These are phyloP conservation scores for Lamprotornis superbus DNA, from an alignment of 2,113 vertebrate genomes.

Conservation along the genomic window DNA sequence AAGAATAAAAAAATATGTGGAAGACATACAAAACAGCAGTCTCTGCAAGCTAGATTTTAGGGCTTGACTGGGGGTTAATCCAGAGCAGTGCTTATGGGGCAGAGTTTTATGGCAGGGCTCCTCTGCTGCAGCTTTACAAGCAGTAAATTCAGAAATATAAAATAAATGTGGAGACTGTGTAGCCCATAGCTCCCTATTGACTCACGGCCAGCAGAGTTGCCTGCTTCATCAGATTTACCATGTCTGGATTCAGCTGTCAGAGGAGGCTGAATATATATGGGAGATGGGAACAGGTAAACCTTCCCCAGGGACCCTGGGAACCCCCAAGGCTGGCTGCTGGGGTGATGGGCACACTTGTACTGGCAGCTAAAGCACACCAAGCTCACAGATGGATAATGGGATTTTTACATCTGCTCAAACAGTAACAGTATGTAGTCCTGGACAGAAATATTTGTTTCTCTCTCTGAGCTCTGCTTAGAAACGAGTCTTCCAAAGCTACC, in stretches of 20 bases:
- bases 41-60: background rate
- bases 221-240: background rate
- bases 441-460: background rate
- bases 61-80: background rate
- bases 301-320: background rate
- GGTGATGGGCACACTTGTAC: background rate
- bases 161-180: background rate
- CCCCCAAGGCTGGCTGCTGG: background rate
- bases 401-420: background rate
- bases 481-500: background rate
- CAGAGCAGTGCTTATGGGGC: background rate
- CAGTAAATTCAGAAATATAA: background rate
- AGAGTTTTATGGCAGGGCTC: background rate
- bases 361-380: background rate
- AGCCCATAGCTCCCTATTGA: background rate
- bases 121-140: background rate
- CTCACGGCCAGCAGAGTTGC: rapidly evolving
- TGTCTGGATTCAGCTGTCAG: background rate
- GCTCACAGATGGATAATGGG: background rate
- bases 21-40: background rate
- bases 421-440: background rate
- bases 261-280: background rate
- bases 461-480: background rate
- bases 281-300: background rate
- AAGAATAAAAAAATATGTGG: background rate